Base-by-base conservation (phyloP, 2,888 invertebrate genomes). In the Andrena hattorfiana region DNA sequence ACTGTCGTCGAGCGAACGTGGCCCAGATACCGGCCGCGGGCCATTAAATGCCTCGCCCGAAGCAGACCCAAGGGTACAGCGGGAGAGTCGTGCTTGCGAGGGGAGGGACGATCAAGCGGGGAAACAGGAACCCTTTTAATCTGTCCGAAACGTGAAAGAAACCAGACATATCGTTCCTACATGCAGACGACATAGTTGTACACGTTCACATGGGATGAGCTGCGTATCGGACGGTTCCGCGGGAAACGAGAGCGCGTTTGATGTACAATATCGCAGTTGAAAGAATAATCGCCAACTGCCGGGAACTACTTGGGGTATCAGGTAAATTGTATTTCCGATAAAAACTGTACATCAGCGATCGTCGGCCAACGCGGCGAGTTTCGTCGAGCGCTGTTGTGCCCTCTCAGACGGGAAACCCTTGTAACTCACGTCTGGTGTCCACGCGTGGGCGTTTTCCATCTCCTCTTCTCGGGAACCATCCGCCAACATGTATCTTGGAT, bases 181-280 rank as follows among this genome's bases (percentile, higher is more conserved):
- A 81, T 82, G 82, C 82, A 80, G 2, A 28, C 20, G 71, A 7
- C 10, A 49, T 56, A 10, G 7, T 10, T n/a, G 68, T 59, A 28
- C 16, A 32, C 32, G 28, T 56, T 26, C 26, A 56, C 10, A 26
- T 13, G 56, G 10, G 8, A 2, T 20, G n/a, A 5, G 13, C 42
- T 42, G 42, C 42, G 42, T 16, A 42, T 42, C 5, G 16, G 13
- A 3, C 2, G 16, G 4, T 56, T 23, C 56, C 26, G 56, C 20
- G 56, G 3, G 54, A 56, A 23, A 56, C 56, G 23, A 23, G 56
- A 4, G 8, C 23, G 56, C 56, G 26, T 16, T 42, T 4, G 23
- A 54, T 23, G 8, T 26, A 26, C 26, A 20, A 7, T 3, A 23
- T 20, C 26, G 56, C 56, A 8, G 26, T 35, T 60, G 26, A 49